Base-by-base conservation (phyloP, 1,140 invertebrate species). In the Daktulosphaira vitifoliae region DNA sequence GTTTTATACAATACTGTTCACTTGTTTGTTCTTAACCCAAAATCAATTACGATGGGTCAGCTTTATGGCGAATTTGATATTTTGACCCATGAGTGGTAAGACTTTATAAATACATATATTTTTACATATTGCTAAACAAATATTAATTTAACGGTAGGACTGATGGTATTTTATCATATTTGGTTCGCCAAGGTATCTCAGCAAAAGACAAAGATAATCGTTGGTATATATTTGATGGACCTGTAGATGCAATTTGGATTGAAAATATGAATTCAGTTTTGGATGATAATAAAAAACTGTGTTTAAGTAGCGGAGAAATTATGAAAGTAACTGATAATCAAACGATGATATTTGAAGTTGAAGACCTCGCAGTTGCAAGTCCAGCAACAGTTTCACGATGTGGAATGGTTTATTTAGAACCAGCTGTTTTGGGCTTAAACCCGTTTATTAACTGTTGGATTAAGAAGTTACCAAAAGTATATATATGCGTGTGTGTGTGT, bases 331-430 rank as follows among this genome's bases (percentile, higher is more conserved):
- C 82, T 0, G 80, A 82, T 59, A 86, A 85, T 68, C 94, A 96
- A 84, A 95, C 92, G 73, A 79, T 98, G 72, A 90, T 97, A 69
- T 96, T 96, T 74, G 95, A 98, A 74, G 84, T 92, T 0, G 89
- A 87, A 38, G 90, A 96, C 75, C 76, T 96, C 92, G 29, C 29
- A 33, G 29, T 33, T 11, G 88, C 88, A 0, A 90, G 87, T 0
- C 92, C 92, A 8, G 91, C 92, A 25, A 95, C 92, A 1, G 90
- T 96, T 0, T 94, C 91, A 1, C 82, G 91, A 42, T 93, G 90
- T 77, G 91, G 89, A n/a, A 89, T 90, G 87, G 77, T 85, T 68
- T 83, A 82, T 66, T 49, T 72, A 22, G 89, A 92, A 71, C 85
- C 87, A 0, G 76, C 79, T 9, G 78, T 80, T 72, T 78, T 92